phyloP scores from a whole-genome alignment of 2,888 invertebrate genomes.

The Nemurella pictetii region DNA sequence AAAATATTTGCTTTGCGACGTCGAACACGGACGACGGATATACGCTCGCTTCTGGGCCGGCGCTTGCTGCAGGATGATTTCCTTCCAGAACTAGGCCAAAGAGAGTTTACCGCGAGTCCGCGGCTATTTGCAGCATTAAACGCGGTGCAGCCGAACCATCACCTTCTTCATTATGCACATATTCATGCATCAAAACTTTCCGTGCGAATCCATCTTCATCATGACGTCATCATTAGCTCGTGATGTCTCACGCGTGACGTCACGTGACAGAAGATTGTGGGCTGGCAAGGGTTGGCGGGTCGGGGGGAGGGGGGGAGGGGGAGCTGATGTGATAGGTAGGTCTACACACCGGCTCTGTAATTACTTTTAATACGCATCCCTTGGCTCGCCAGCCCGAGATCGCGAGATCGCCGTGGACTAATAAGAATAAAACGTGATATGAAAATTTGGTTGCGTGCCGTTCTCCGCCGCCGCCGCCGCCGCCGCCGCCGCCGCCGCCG shows the following conservation, averaged over 20 bases:
- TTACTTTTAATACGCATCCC: background rate
- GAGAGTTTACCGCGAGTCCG: too few species aligned
- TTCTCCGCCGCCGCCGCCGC: too few species aligned
- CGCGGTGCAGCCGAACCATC: background rate
- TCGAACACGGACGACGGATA: background rate
- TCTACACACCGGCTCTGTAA: background rate
- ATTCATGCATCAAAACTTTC: background rate
- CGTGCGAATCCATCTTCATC: background rate
- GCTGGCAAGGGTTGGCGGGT: too few species aligned
- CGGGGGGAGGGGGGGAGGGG: background rate
- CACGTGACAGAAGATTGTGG: background rate
- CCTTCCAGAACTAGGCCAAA: background rate
- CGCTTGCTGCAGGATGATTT: background rate
- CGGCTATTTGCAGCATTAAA: too few species aligned
- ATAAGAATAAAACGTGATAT: background rate
- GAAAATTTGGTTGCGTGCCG: background rate
- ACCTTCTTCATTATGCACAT: background rate
- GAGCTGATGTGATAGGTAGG: background rate
- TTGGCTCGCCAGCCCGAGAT: background rate
- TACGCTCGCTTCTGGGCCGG: background rate
- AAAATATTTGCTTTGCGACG: background rate
- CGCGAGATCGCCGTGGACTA: background rate
- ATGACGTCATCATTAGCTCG: background rate
- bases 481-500: too few species aligned
- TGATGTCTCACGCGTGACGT: background rate